Base-by-base conservation (phyloP, 2,888 invertebrate genomes). In the Melikaiella ostensackeni region DNA sequence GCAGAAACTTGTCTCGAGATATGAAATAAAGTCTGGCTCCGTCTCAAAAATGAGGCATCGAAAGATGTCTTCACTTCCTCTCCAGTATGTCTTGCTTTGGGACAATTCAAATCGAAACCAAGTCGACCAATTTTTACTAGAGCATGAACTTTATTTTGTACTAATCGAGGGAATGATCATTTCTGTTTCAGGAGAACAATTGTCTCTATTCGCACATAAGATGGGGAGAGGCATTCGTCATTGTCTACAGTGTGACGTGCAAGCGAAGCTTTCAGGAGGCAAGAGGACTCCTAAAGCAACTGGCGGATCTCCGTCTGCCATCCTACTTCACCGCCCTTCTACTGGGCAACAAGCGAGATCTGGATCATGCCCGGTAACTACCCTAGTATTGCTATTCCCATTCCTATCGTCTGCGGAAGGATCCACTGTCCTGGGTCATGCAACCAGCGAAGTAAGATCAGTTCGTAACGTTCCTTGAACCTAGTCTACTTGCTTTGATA, bases 221-320 rank as follows among this genome's bases (percentile, higher is more conserved):
- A 86, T 96, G 96, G 96, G 96, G 96, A 38, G 96, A 96, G 88
- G 96, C 96, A 0, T 96, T 96, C 90, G 95, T 96, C 42, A 94
- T 96, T 82, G 96, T 97, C 73, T 96, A 96, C 92, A 96, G 96
- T 63, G 96, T 97, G 63, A 95, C 95, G 88, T 96, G 96, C 88
- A 93, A 95, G 81, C 93, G 94, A 76, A 96, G 96, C 84, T 97
- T 96, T 91, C 92, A 94, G 85, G 95, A 95, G 84, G 96, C 96
- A 1, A 94, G 95, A 59, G 95, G 95, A 85, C 93, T 96, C 33
- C 91, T 96, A 83, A 95, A 95, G 75, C 93, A 95, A 83, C 92
- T 96, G 84, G 94, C 95, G 81, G 93, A 95, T 87, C 93, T 96
- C 64, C 94, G 96, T 86, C 92, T 96, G 80, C 96, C 96, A 24